Conservation (phyloP, 2,888 invertebrate genomes). For the Acleris emargana region DNA sequence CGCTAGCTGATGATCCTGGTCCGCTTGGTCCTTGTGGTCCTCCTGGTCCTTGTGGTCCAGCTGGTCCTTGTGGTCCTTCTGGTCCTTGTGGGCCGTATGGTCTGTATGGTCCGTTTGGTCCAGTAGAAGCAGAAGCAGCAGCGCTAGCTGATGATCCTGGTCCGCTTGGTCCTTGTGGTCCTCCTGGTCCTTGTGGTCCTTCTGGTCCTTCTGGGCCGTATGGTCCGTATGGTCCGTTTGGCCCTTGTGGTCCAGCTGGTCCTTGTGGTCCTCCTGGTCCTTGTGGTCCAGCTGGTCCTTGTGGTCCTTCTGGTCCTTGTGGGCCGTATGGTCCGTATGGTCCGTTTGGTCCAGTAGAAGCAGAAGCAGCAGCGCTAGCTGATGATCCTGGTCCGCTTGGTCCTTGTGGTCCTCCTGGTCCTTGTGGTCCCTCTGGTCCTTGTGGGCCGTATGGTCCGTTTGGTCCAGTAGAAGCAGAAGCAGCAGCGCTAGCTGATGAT, state of each 20-base stretch:
- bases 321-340: constrained; percentile 7
- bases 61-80: too few relatives aligned
- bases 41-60: too few relatives aligned
- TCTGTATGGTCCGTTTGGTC: constrained; percentile 6
- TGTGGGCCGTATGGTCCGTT: constrained; percentile 10
- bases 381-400: constrained; percentile 8
- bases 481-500: background rate
- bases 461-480: constrained; percentile 2
- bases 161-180: constrained; percentile 21
- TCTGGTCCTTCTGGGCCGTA: too few relatives aligned
- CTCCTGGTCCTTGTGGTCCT: too few relatives aligned
- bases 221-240: constrained; percentile 9
- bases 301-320: background rate
- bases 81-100: background rate
- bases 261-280: background rate
- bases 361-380: background rate
- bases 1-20: constrained; percentile 13
- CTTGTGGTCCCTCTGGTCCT: constrained; percentile 23
- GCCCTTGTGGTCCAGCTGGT: constrained; percentile 4
- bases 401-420: constrained; percentile 17
- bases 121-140: background rate
- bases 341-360: constrained; percentile 1
- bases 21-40: constrained; percentile 17
- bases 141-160: constrained; percentile 12
- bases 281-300: background rate